Conservation (phyloP, 2,113 vertebrate genomes). For the Bubo blakistoni region DNA sequence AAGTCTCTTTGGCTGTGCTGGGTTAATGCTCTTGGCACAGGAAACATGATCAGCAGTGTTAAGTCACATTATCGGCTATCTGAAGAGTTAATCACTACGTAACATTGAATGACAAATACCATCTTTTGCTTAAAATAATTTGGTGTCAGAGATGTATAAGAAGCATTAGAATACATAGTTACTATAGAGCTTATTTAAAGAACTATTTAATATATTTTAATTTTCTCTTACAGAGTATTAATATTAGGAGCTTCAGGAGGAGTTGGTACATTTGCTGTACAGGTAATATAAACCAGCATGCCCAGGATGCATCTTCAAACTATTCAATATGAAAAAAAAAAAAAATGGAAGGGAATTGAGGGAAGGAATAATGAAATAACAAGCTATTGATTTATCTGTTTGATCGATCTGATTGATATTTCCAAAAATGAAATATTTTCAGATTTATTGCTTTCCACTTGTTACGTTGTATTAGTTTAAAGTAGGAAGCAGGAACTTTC, state of each 20-base stretch:
- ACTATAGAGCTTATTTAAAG: not conserved
- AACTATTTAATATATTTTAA: not conserved
- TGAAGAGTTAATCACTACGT: not conserved
- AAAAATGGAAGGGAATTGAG: not conserved
- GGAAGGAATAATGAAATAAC: not conserved
- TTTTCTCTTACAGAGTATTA: constrained; percentile 80
- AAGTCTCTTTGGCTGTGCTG: not conserved
- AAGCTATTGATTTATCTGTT: not conserved
- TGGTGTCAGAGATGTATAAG: not conserved
- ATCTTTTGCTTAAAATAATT: not conserved
- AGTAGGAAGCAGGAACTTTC: not conserved
- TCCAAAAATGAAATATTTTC: not conserved
- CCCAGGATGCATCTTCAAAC: not conserved
- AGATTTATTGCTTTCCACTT: not conserved
- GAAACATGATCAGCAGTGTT: not conserved
- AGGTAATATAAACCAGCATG: constrained; percentile 76
- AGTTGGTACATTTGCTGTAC: constrained; percentile 92
- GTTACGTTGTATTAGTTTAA: not conserved
- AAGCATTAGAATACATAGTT: not conserved
- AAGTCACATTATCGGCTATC: not conserved
- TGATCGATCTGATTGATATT: not conserved
- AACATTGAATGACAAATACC: not conserved
- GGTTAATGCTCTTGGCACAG: not conserved
- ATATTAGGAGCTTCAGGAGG: constrained; percentile 94
- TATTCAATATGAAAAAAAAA: not conserved